A percentile compares a stretch with the other conserved stretches of the same genome.
Conservation (phyloP, 2,113 vertebrate genomes). For the Ictidomys tridecemlineatus region DNA sequence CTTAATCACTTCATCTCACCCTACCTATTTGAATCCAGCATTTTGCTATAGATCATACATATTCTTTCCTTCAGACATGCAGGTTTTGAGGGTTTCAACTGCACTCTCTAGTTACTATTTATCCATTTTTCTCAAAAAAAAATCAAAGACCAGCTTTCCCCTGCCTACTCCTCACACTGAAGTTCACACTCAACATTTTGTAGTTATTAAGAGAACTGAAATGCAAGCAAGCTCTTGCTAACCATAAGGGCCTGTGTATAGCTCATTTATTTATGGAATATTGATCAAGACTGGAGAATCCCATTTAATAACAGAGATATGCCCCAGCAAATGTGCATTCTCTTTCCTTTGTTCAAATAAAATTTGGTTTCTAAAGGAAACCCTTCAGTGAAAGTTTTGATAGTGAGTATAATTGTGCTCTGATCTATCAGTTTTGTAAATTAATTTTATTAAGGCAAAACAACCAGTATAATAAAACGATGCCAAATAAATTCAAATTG, state of each 20-base stretch:
- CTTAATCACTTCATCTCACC: not conserved
- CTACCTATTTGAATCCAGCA: not conserved
- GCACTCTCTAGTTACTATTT: not conserved
- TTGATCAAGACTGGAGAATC: not conserved
- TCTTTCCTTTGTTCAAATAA: not conserved
- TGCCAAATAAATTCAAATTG: not conserved
- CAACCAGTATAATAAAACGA: slow-evolving; percentile 10
- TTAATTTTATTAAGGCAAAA: slow-evolving; percentile 44
- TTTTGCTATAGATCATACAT: not conserved
- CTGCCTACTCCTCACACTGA: not conserved
- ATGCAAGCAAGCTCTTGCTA: not conserved
- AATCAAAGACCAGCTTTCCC: not conserved
- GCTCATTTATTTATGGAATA: not conserved
- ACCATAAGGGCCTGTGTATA: not conserved
- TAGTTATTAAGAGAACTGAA: slow-evolving; percentile 14
- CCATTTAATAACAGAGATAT: not conserved
- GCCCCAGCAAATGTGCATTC: not conserved
- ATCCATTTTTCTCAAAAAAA: not conserved
- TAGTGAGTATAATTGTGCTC: not conserved
- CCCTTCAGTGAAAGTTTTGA: not conserved
- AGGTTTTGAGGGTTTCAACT: not conserved
- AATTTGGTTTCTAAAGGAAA: slow-evolving; percentile 29
- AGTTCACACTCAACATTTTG: not conserved
- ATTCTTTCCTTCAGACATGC: not conserved
- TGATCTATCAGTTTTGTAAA: not conserved